Evolutionary conservation across 2,797 vertebrate genomes (phyloP), one percentile per base, ranked within the genome.

Genomic region (Xenops minutus): DNA sequence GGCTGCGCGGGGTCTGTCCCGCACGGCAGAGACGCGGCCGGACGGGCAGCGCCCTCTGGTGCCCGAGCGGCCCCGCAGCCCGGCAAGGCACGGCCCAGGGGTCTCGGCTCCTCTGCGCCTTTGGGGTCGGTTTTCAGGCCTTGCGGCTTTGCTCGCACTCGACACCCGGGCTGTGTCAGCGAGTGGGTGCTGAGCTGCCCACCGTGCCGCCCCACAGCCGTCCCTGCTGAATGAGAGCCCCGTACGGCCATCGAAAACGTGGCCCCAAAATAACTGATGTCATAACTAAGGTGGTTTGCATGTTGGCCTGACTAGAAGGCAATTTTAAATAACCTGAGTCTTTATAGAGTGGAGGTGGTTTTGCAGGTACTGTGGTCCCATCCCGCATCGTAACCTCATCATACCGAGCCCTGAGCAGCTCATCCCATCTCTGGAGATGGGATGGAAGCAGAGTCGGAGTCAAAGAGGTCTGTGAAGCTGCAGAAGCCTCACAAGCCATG

Each of bases 231-330:
- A 82, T 19, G 80, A 78, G 56, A 88, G 52, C 80, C 78, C 94
- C 66, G 49, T 84, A 88, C 27, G 92, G 83, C 87, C 91, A 18
- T 78, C 62, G 81, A 48, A 80, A 96, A 62, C 78, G 79, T 85
- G 71, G 59, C 63, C 93, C 78, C 71, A 69, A 44, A 81, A 71
- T 62, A 85, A 72, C 39, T 24, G 89, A 78, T 71, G 81, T 74
- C 64, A 80, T 58, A 78, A 82, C 12, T 37, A 15, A 13, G 10
- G 26, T 30, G 55, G 1, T 48, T 62, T 82, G 39, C 41, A 34
- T 52, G 46, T 75, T 94, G 62, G 36, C 48, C 72, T 27, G 67
- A 23, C 48, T 81, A 66, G 52, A 56, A 92, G 39, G 56, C n/a
- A 37, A 1, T 63, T 88, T 95, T 79, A 94, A 95, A 92, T 41